Evolutionary conservation across 1,140 invertebrate genomes (phyloP).

Genomic region (Tetraneura akinire): DNA sequence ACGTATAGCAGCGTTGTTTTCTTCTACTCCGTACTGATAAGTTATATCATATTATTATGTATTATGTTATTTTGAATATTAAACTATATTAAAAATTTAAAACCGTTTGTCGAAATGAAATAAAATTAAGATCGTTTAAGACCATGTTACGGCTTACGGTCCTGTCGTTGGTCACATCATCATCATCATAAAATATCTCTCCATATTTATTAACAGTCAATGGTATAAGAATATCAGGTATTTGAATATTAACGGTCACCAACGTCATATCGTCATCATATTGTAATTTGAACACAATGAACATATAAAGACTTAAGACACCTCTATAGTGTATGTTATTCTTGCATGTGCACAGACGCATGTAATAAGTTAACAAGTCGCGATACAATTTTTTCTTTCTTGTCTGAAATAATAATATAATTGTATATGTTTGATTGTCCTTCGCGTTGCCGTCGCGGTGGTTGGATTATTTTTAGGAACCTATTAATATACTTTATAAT

Average conservation of each 20-base stretch:
- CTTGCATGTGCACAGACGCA: no score
- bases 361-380: no score
- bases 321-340: no score
- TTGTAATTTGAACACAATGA: conserved; percentile 1
- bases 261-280: neutral
- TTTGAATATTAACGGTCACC: neutral
- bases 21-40: neutral
- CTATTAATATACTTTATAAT: neutral
- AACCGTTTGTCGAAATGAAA: neutral
- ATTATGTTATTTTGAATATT: neutral
- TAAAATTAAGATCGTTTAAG: neutral
- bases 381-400: neutral
- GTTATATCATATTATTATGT: neutral
- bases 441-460: neutral
- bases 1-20: conserved; percentile 21
- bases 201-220: neutral
- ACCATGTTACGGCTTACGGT: neutral
- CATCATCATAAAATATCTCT: neutral
- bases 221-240: no score
- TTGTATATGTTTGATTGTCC: neutral
- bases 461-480: no score
- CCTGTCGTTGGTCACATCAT: neutral
- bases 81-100: neutral
- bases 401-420: neutral
- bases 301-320: no score